phyloP scores from a whole-genome alignment of 2,113 vertebrate species.

The Ciconia maguari region DNA sequence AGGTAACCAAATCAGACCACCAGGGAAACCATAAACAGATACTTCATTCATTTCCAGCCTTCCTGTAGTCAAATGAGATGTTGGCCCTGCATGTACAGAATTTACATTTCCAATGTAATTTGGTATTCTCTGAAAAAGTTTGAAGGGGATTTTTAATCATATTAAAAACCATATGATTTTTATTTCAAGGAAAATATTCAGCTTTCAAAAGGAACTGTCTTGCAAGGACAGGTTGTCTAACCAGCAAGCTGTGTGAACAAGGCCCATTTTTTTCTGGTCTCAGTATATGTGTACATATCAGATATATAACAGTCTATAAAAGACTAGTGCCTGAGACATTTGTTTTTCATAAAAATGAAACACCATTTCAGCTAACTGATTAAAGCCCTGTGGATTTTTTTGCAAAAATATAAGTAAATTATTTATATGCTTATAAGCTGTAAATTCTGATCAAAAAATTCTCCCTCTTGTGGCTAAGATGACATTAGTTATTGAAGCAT shows the following conservation, averaged over 20 bases:
- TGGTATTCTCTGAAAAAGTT: background rate
- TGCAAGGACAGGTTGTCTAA: background rate
- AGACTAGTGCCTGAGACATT: background rate
- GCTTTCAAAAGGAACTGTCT: background rate
- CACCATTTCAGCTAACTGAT: background rate
- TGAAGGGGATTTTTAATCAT: background rate
- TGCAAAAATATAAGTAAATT: background rate
- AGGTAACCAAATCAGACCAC: background rate
- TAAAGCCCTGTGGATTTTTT: background rate
- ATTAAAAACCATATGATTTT: background rate
- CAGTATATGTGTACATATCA: background rate
- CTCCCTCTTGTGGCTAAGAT: background rate
- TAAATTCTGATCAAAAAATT: background rate
- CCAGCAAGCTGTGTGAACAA: background rate
- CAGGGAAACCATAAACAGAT: background rate
- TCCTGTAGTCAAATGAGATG: background rate
- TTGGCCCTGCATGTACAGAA: background rate
- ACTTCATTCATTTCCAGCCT: background rate
- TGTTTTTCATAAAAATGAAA: background rate
- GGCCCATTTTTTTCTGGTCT: background rate
- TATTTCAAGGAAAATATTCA: background rate
- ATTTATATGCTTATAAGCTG: background rate
- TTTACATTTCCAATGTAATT: background rate
- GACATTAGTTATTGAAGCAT: background rate
- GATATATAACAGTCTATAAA: background rate